Percentiles rank a stretch among this genome's conserved stretches.
Evolutionary conservation across 2,797 vertebrate species (phyloP).

Genomic region (Scyliorhinus canicula): DNA sequence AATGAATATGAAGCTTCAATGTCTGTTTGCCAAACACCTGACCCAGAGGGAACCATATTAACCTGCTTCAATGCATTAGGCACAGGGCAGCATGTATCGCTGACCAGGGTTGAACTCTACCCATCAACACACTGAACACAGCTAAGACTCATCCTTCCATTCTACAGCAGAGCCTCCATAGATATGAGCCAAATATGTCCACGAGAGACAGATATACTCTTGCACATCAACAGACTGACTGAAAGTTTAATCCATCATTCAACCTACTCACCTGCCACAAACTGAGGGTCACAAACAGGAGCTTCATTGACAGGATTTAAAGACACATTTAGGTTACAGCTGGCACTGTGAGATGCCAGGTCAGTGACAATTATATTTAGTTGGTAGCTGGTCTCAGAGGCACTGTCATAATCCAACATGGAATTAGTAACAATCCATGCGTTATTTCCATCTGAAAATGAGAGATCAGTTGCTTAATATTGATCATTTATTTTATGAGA

Average conservation of each 20-base stretch:
- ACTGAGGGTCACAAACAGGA: slow-evolving; percentile 12
- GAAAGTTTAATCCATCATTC: neutral
- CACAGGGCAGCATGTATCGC: neutral
- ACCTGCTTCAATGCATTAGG: neutral
- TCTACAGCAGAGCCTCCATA: neutral
- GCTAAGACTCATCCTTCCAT: neutral
- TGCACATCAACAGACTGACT: neutral
- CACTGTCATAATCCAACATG: neutral
- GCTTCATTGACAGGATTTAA: slow-evolving; percentile 18
- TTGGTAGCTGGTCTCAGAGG: neutral
- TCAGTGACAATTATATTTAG: slow-evolving; percentile 1
- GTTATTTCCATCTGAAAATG: neutral
- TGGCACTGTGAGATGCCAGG: neutral
- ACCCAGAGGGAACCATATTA: neutral
- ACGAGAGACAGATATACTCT: neutral
- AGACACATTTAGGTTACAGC: neutral
- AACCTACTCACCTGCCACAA: neutral
- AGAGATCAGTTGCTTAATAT: neutral
- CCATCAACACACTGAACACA: neutral
- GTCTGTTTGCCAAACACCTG: neutral
- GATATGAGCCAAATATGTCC: neutral
- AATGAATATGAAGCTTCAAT: neutral
- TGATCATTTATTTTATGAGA: neutral
- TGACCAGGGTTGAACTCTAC: neutral
- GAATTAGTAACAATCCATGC: neutral